Percentiles rank a stretch among this genome's conserved stretches.
phyloP scores from a whole-genome alignment of 1,140 invertebrate species.

The Acromyrmex charruanus region DNA sequence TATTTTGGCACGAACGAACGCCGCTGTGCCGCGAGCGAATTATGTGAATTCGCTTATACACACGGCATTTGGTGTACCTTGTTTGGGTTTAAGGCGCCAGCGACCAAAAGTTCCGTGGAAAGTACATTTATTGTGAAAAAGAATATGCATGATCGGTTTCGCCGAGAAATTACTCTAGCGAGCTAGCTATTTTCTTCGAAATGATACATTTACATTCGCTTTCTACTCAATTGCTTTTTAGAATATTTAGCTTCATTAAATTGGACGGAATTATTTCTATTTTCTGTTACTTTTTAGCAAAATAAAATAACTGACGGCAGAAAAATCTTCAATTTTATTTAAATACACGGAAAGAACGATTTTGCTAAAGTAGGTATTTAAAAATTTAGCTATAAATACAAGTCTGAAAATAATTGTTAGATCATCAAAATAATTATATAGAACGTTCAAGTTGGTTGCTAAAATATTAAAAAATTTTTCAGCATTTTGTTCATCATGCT shows the following conservation, averaged over 20 bases:
- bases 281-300: background rate
- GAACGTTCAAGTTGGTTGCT: too few relatives aligned
- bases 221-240: conserved; percentile 17
- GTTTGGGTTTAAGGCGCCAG: conserved; percentile 17
- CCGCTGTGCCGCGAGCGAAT: conserved; percentile 60
- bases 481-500: too few relatives aligned
- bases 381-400: too few relatives aligned
- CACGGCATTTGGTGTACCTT: conserved; percentile 35
- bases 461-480: too few relatives aligned
- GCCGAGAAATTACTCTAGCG: background rate
- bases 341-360: background rate
- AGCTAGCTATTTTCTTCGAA: background rate
- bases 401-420: too few relatives aligned
- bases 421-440: too few relatives aligned
- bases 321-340: background rate
- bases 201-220: conserved; percentile 15
- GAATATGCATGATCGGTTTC: background rate
- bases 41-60: conserved; percentile 61
- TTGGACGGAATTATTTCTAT: background rate
- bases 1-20: conserved; percentile 73
- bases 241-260: background rate
- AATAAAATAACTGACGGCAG: background rate
- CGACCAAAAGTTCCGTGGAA: conserved; percentile 25
- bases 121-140: background rate
- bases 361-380: too few relatives aligned